Evolutionary conservation across 2,888 invertebrate species (phyloP).

Genomic region (Azorinus chamasolen): DNA sequence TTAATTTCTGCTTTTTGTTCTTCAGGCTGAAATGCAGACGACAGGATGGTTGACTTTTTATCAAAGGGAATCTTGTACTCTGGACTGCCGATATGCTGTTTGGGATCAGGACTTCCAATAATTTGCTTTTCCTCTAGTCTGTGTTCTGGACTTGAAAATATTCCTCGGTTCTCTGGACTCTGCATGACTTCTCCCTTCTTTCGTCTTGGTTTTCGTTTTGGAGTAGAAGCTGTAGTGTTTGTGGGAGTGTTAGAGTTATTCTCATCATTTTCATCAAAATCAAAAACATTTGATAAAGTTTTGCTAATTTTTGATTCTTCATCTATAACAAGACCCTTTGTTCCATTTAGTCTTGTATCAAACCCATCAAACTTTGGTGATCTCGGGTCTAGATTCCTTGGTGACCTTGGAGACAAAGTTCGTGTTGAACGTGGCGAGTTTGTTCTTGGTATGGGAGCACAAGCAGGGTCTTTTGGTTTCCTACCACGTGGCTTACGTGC

Average conservation of each 20-base stretch:
- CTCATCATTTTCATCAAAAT: constrained; percentile 78
- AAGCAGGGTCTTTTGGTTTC: constrained; percentile 74
- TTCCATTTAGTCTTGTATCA: constrained; percentile 53
- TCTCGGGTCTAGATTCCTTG: constrained; percentile 59
- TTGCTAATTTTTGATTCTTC: constrained; percentile 43
- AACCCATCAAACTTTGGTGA: constrained; percentile 51
- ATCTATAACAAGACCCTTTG: constrained; percentile 35
- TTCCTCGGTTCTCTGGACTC: constrained; percentile 54
- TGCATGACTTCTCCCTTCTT: constrained; percentile 61
- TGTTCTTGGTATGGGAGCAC: constrained; percentile 68
- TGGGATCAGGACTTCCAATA: constrained; percentile 53
- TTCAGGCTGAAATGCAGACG: constrained; percentile 45
- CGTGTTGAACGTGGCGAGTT: constrained; percentile 71
- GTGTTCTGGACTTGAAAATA: constrained; percentile 59
- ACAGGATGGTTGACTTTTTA: constrained; percentile 51
- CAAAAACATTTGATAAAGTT: constrained; percentile 70
- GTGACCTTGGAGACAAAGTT: constrained; percentile 69
- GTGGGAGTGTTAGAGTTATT: constrained; percentile 6
- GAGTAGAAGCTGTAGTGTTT: constrained; percentile 22
- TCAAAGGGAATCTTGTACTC: constrained; percentile 46
- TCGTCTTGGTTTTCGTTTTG: constrained; percentile 52
- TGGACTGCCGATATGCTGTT: constrained; percentile 40
- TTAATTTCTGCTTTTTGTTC: constrained; percentile 49
- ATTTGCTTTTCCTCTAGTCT: constrained; percentile 42
- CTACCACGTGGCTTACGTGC: constrained; percentile 70